Evolutionary conservation across 2,888 invertebrate genomes (phyloP).

Genomic region (Phortica okadai): DNA sequence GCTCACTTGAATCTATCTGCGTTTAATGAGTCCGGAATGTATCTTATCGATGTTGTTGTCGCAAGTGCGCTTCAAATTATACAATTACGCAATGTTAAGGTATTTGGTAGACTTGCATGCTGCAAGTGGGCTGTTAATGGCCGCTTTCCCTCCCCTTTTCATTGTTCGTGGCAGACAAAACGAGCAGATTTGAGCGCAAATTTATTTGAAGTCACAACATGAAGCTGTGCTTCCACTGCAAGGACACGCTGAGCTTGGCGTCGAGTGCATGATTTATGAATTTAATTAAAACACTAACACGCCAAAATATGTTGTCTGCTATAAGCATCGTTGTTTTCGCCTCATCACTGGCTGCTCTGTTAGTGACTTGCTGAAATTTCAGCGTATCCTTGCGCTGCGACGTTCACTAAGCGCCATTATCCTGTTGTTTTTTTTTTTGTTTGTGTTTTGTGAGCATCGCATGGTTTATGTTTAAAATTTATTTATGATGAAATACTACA

Average conservation of each 20-base stretch:
- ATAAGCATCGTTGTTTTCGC: background rate
- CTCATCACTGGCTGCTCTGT: background rate
- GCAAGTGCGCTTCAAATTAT: constrained; percentile 20
- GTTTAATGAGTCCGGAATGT: constrained; percentile 1
- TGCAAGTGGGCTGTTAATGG: constrained; percentile 14
- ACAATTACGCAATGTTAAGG: constrained; percentile 13
- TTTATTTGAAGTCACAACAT: background rate
- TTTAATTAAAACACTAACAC: constrained; percentile 66
- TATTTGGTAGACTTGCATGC: background rate
- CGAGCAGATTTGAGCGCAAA: background rate
- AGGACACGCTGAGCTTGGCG: background rate
- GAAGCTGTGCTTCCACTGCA: background rate
- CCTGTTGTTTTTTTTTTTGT: constrained; percentile 1
- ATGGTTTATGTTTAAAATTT: constrained; percentile 50
- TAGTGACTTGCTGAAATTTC: constrained; percentile 14
- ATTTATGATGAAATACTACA: constrained; percentile 57
- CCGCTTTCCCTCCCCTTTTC: constrained; percentile 19
- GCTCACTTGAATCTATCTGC: background rate
- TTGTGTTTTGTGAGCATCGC: background rate
- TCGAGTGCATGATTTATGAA: constrained; percentile 60
- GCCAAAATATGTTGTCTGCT: constrained; percentile 52
- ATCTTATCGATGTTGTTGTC: background rate
- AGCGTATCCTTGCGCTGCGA: constrained; percentile 32
- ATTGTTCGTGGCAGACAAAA: background rate
- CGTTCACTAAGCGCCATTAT: constrained; percentile 24